Evolutionary conservation across 2,888 invertebrate species (phyloP), one percentile per base, ranked within the genome.

Genomic region (Leptopilina drosophilae): DNA sequence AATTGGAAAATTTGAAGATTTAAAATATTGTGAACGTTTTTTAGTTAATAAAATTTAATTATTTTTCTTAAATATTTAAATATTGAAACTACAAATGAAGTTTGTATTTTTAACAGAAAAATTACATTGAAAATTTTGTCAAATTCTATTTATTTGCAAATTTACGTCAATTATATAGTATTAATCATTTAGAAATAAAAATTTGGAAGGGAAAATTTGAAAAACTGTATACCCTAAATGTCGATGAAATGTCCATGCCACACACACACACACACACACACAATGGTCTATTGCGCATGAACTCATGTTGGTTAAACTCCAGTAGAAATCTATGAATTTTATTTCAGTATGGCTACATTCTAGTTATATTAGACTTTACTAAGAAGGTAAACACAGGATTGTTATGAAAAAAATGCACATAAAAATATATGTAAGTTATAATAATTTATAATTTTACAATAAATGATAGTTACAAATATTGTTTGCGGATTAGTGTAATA

Each of bases 271-370:
- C n/a, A n/a, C n/a, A n/a, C n/a, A n/a, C 59, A 62, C 40, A 65
- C 40, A 40, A 1, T 12, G 14, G 8, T 3, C 14, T 42, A 40
- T 40, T 65, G 65, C 65, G 65, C 65, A 65, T 65, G 65, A n/a
- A n/a, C 65, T n/a, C 6, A n/a, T 65, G 40, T 65, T 40, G 40
- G 40, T 65, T 65, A 65, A 65, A 40, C 65, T 42, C n/a, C 65
- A 5, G 65, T 40, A 65, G 65, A 65, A 40, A 40, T 14, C 42
- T 65, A 65, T n/a, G 42, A 40, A 42, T 65, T 65, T 65, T 65
- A 65, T 65, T 42, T n/a, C 40, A 65, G 65, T 65, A 65, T 65
- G 65, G 42, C 65, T 40, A 7, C n/a, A 40, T 65, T 40, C 14
- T 62, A 62, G 62, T 15, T 20, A 65, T 65, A 40, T 7, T 40